Evolutionary conservation across 2,113 vertebrate species (phyloP), one percentile per base, ranked within the genome.

Genomic region (Hydropotes inermis): DNA sequence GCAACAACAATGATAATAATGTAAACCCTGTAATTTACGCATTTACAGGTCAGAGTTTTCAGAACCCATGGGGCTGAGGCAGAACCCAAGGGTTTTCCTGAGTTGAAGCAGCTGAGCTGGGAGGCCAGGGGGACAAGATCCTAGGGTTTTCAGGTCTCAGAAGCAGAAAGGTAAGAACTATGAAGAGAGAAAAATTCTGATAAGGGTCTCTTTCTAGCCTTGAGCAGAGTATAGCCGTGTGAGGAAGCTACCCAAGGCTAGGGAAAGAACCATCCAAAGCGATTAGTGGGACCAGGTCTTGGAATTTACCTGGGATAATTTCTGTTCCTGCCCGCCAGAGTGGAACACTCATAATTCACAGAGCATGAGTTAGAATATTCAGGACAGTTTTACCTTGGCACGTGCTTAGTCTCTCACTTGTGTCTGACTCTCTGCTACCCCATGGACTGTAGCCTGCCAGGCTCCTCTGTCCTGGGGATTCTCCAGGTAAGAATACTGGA

Each of bases 191-290:
- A 14, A 86, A 19, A 6, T 30, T 23, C 47, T 28, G 33, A 87
- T 33, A 25, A 81, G 23, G 16, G 3, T 33, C 47, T 78, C 14
- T 25, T 50, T 39, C 25, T 21, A 21, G 7, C 19, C 57, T 12
- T 57, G 30, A 28, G 15, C 81, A 13, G 21, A n/a, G 39, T 6
- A 8, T 1, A 21, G 1, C 5, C 45, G 5, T 1, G 1, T 1
- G 6, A 64, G n/a, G 55, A 81, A 50, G 43, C 64, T 58, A 3
- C 1, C 11, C 7, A 33, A 10, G 25, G 7, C 5, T 1, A 28
- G 4, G n/a, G 50, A 54, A 45, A 67, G 43, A 23, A n/a, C 3
- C 11, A 2, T 19, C 55, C 1, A 5, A 28, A 36, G 39, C 12
- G 9, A 6, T 1, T 4, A 21, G 12, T 50, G 7, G 19, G 23